Evolutionary conservation across 1,140 invertebrate species (phyloP).

Genomic region (Musca vetustissima): DNA sequence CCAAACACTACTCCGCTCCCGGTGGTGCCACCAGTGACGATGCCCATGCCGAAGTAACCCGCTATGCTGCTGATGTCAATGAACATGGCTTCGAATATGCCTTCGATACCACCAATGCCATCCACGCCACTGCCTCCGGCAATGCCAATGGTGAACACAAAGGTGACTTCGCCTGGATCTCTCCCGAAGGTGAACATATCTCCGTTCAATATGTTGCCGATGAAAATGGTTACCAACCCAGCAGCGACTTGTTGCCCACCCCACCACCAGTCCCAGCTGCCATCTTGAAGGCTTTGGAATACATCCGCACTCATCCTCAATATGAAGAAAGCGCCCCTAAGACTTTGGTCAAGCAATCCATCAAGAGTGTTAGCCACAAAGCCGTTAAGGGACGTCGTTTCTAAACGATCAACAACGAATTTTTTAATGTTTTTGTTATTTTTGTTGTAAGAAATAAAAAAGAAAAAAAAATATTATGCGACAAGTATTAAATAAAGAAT

Average conservation of each 20-base stretch:
- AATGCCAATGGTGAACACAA: constrained; percentile 43
- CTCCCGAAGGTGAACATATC: constrained; percentile 49
- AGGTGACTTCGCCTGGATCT: constrained; percentile 38
- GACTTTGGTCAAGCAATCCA: background rate
- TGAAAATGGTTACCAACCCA: constrained; percentile 47
- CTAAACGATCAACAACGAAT: too few species aligned
- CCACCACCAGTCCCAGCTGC: constrained; percentile 60
- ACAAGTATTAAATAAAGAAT: too few species aligned
- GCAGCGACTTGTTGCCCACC: constrained; percentile 59
- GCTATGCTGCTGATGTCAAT: constrained; percentile 38
- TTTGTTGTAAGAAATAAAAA: too few species aligned
- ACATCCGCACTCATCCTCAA: constrained; percentile 48
- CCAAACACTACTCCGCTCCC: too few species aligned
- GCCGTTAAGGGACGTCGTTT: too few species aligned
- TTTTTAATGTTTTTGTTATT: too few species aligned
- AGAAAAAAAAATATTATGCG: too few species aligned
- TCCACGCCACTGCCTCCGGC: constrained; percentile 60
- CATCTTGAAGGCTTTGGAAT: constrained; percentile 56
- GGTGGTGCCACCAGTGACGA: constrained; percentile 33
- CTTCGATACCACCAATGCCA: constrained; percentile 64
- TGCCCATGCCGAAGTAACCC: constrained; percentile 37
- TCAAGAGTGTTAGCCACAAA: too few species aligned
- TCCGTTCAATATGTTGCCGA: constrained; percentile 58
- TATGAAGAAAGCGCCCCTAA: constrained; percentile 10
- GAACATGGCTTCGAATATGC: constrained; percentile 54